Evolutionary conservation across 2,797 vertebrate genomes (phyloP).

Genomic region (Sphenopsis melanotis): DNA sequence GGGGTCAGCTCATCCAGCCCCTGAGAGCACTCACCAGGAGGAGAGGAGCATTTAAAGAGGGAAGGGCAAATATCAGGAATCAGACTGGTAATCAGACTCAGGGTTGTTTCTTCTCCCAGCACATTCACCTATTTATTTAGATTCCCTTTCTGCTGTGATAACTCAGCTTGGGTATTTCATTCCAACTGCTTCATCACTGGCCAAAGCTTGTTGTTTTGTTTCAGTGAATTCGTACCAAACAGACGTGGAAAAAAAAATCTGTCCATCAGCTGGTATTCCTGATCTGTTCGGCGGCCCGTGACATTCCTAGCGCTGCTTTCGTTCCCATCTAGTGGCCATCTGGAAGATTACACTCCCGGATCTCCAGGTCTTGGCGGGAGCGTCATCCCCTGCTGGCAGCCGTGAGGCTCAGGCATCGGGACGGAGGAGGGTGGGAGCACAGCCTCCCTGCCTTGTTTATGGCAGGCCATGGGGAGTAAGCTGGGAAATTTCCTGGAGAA

Average conservation of each 20-base stretch:
- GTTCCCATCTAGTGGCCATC: conserved; percentile 17
- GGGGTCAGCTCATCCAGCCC: background rate
- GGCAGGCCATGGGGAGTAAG: background rate
- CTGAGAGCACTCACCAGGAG: background rate
- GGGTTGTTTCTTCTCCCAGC: background rate
- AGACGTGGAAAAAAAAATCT: no score
- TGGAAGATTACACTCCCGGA: background rate
- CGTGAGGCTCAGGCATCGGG: background rate
- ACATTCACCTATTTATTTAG: background rate
- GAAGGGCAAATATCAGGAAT: background rate
- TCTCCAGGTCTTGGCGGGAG: fast-evolving
- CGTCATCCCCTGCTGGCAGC: fast-evolving
- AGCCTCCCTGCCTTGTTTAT: background rate
- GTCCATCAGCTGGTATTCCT: fast-evolving
- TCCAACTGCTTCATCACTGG: background rate
- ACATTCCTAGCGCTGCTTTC: background rate
- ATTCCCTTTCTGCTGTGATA: background rate
- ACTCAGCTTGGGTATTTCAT: background rate
- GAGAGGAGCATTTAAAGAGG: background rate
- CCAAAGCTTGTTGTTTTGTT: background rate
- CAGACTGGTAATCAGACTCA: background rate
- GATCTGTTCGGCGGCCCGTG: fast-evolving
- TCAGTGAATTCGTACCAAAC: background rate
- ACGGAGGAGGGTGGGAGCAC: background rate
- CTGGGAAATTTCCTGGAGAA: background rate